Base-by-base conservation (phyloP, 2,113 vertebrate genomes). In the Notothenia coriiceps region DNA sequence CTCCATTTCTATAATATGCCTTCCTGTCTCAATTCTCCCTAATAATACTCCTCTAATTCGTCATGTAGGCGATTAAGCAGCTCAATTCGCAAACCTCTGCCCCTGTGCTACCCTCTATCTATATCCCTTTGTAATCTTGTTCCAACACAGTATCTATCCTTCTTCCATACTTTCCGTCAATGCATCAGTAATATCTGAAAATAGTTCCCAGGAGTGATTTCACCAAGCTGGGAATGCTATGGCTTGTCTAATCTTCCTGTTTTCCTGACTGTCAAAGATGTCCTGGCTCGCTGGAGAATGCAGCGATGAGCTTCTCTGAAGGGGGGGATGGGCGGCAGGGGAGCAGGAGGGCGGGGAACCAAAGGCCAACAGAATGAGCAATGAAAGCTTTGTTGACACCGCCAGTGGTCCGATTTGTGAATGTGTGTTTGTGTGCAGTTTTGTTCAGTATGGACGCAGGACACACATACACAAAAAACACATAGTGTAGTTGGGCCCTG, bases 291-390 rank as follows among this genome's bases (percentile, higher is more conserved):
- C 85, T 60, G 56, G 80, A 93, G 90, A 85, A 85, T 88, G 75
- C 79, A 71, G 80, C 77, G 79, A 82, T 88, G 88, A 82, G 86
- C 62, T 74, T 86, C 72, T 64, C 54, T 79, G 43, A 61, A 68
- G 56, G 82, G 88, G 35, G 74, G 82, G 89, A 77, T 83, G 89
- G 88, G 86, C 72, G 52, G 68, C 63, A 44, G 75, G 44, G 65
- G 46, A 73, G 77, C 57, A 72, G 75, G 57, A 77, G 86, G 83
- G 72, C 15, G 50, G 77, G 68, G 83, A 87, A 81, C 86, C 82
- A 82, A 50, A 83, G 80, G 71, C 91, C 86, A 91, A 52, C 82
- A 89, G 77, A 85, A 91, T 85, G 91, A 93, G 80, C 86, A 82
- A 76, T 82, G 84, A 79, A 72, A 69, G 73, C 80, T 88, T 85